A percentile compares a stretch with the other conserved stretches of the same genome.
These are phyloP conservation scores for Dendrolimus kikuchii DNA, from an alignment of 1,140 invertebrate genomes.

Conservation along the genomic window DNA sequence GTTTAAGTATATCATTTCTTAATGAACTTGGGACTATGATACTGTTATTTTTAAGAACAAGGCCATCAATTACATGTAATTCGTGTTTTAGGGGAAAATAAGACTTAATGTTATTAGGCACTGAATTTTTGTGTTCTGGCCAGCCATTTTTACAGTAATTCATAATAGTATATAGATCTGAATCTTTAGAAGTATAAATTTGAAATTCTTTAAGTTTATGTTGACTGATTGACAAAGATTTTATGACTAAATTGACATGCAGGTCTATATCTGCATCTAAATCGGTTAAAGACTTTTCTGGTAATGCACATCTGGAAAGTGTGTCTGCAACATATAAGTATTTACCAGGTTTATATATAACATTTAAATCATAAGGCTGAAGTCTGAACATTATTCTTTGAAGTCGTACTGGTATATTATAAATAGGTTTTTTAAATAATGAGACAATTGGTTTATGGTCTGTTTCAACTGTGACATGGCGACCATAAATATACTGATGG, in stretches of 20 bases:
- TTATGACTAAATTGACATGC: conserved; percentile 2
- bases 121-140: too few relatives aligned
- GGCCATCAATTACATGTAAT: neutral
- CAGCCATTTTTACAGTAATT: too few relatives aligned
- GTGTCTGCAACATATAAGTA: conserved; percentile 10
- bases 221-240: conserved; percentile 1
- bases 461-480: conserved; percentile 8
- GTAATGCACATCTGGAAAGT: conserved; percentile 7
- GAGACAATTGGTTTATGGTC: conserved; percentile 13
- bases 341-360: conserved; percentile 13
- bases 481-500: conserved; percentile 18
- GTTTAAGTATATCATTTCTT: neutral
- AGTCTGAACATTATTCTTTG: conserved; percentile 12
- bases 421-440: conserved; percentile 14
- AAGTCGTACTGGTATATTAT: conserved; percentile 8
- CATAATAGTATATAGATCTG: neutral
- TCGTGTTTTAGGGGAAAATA: neutral
- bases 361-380: conserved; percentile 7
- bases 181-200: neutral
- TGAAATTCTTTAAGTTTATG: conserved; percentile 2
- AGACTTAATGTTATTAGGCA: too few relatives aligned
- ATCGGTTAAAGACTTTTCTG: neutral
- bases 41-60: neutral
- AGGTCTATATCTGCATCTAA: conserved; percentile 2
- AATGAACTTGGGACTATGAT: conserved; percentile 1